These are phyloP conservation scores for Leptoclinus maculatus DNA, from an alignment of 2,797 vertebrate genomes.

Conservation along the genomic window DNA sequence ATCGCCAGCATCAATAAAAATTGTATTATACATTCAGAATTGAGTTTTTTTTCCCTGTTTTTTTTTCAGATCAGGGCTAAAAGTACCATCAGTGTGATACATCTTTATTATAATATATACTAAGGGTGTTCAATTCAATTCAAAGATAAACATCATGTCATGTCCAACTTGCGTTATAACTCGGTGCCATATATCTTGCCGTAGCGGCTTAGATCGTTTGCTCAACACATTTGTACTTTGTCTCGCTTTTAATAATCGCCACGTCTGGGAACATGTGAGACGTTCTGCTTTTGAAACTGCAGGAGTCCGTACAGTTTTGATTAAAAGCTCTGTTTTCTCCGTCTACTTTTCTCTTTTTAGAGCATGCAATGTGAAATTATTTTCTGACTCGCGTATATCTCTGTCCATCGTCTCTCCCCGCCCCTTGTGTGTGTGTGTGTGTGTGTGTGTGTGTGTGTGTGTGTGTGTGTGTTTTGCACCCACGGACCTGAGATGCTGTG, in stretches of 20 bases:
- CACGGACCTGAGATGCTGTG: neutral
- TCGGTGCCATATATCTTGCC: neutral
- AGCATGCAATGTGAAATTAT: neutral
- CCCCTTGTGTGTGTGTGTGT: too few relatives aligned
- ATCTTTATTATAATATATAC: slow-evolving; percentile 11
- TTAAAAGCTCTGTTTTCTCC: neutral
- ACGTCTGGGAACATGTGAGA: neutral
- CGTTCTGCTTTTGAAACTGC: neutral
- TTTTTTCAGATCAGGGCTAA: slow-evolving; percentile 19
- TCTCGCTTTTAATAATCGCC: neutral
- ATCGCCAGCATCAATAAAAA: slow-evolving; percentile 31
- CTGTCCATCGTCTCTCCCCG: neutral
- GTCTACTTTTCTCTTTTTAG: neutral
- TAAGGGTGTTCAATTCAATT: neutral
- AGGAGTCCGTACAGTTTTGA: neutral
- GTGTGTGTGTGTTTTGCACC: neutral
- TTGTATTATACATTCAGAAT: slow-evolving; percentile 37
- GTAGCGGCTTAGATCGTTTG: neutral
- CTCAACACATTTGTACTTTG: neutral
- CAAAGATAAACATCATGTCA: neutral
- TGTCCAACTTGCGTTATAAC: neutral
- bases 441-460: too few relatives aligned
- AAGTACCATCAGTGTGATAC: slow-evolving; percentile 5
- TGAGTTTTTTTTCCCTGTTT: slow-evolving; percentile 21
- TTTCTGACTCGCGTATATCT: neutral